phyloP scores from a whole-genome alignment of 2,888 invertebrate species.

The Serripes groenlandicus region DNA sequence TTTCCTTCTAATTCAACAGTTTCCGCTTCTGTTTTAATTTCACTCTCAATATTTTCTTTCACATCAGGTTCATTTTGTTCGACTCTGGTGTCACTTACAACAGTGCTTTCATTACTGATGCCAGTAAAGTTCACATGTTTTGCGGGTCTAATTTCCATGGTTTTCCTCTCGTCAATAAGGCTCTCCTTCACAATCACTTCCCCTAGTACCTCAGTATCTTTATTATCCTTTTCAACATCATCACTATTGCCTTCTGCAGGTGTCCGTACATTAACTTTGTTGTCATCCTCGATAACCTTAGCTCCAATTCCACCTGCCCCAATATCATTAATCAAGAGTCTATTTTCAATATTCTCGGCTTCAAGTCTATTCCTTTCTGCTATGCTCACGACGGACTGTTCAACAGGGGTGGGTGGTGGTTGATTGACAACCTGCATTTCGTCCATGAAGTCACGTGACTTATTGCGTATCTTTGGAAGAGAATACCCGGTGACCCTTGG shows the following conservation, averaged over 20 bases:
- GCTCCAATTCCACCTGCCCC: background rate
- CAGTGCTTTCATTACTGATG: slow-evolving; percentile 15
- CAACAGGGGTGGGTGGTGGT: slow-evolving; percentile 72
- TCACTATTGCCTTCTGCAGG: background rate
- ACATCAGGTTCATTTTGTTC: slow-evolving; percentile 5
- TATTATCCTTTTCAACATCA: background rate
- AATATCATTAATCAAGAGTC: background rate
- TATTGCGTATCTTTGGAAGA: slow-evolving; percentile 69
- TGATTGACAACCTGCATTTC: slow-evolving; percentile 66
- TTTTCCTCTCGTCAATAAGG: slow-evolving; percentile 35
- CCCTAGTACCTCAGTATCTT: slow-evolving; percentile 23
- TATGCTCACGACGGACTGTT: slow-evolving; percentile 31
- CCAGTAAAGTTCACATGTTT: slow-evolving; percentile 51
- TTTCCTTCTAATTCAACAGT: slow-evolving; percentile 1
- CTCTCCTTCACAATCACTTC: slow-evolving; percentile 36
- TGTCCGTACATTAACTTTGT: slow-evolving; percentile 7
- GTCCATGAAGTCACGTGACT: slow-evolving; percentile 65
- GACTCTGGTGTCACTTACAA: background rate
- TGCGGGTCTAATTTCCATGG: slow-evolving; percentile 48
- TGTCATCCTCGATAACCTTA: slow-evolving; percentile 4
- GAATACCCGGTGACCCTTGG: slow-evolving; percentile 74
- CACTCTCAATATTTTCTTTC: background rate
- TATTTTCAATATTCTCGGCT: background rate
- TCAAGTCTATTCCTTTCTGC: slow-evolving; percentile 17
- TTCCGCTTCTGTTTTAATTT: background rate